Base-by-base conservation (phyloP, 2,113 vertebrate genomes). In the Carollia perspicillata region DNA sequence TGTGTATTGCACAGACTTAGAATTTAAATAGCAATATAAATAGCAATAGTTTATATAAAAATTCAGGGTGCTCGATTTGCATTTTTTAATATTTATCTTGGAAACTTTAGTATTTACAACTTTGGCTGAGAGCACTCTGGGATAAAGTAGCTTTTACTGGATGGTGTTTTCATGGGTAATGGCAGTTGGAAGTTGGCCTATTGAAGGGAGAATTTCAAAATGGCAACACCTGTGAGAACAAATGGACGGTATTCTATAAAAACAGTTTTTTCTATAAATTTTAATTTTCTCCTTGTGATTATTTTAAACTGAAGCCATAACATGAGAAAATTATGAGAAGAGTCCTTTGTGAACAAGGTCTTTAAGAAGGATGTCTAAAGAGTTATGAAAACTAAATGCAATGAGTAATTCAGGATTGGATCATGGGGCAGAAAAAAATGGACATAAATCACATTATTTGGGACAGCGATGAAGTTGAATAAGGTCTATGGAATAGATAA, bases 41-140 rank as follows among this genome's bases (percentile, higher is more conserved):
- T 55, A 53, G 10, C 58, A 55, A 44, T 49, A 26, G 11, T 90
- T 94, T 69, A 93, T 93, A 60, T 68, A 93, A 66, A 88, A 74
- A 86, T 51, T 93, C 37, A 78, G 68, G 78, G 63, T 78, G n/a
- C 77, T 87, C 16, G 2, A 13, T 95, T 90, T 93, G 6, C 22
- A 55, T 69, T 63, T 96, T 90, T 86, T 12, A 84, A 33, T 79
- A 23, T 75, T 94, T 90, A 60, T 80, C n/a, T 60, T 42, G 37
- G 86, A 95, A 92, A 92, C 30, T 84, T 90, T 44, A 53, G 22
- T 44, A 66, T 94, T 94, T 79, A 77, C 28, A 51, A 53, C 65
- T 85, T 89, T 69, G 53, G 42, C 40, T 72, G 81, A 92, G 77
- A 95, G 89, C 60, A 94, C 75, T 89, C 35, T 84, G 37, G 49